Percentiles rank a stretch among this genome's conserved stretches.
These are phyloP conservation scores for Podarcis lilfordi DNA, from an alignment of 2,797 vertebrate genomes.

Conservation along the genomic window DNA sequence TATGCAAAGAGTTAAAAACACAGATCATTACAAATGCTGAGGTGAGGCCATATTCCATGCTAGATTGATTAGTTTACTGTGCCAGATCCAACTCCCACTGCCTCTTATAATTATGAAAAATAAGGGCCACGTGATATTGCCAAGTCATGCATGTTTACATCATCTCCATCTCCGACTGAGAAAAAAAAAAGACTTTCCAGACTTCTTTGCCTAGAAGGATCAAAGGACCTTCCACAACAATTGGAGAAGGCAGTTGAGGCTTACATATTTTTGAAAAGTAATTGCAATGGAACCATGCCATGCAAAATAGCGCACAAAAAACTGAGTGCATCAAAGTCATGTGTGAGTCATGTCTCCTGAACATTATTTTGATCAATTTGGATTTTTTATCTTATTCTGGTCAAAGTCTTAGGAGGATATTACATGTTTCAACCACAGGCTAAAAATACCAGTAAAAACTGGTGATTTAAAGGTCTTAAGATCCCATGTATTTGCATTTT, in stretches of 20 bases:
- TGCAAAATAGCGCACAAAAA: background rate
- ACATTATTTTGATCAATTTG: background rate
- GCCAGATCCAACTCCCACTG: slow-evolving; percentile 26
- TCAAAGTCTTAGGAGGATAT: background rate
- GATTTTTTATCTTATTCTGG: background rate
- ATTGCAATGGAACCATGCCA: background rate
- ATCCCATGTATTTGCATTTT: background rate
- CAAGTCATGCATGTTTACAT: slow-evolving; percentile 30
- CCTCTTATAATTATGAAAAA: slow-evolving; percentile 33
- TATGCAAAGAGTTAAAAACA: background rate
- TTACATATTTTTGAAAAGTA: background rate
- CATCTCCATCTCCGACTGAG: slow-evolving; percentile 41
- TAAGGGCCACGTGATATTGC: slow-evolving; percentile 39
- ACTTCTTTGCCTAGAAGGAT: slow-evolving; percentile 19
- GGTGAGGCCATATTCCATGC: slow-evolving; percentile 27
- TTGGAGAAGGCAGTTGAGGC: slow-evolving; percentile 8
- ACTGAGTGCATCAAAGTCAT: background rate
- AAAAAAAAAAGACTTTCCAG: background rate
- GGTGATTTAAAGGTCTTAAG: background rate
- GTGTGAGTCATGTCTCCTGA: background rate
- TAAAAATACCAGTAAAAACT: background rate
- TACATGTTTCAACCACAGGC: background rate
- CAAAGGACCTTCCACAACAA: slow-evolving; percentile 34
- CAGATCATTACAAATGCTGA: background rate
- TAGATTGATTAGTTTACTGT: slow-evolving; percentile 27